Evolutionary conservation across 2,113 vertebrate species (phyloP).

Genomic region (Aleadryas rufinucha): DNA sequence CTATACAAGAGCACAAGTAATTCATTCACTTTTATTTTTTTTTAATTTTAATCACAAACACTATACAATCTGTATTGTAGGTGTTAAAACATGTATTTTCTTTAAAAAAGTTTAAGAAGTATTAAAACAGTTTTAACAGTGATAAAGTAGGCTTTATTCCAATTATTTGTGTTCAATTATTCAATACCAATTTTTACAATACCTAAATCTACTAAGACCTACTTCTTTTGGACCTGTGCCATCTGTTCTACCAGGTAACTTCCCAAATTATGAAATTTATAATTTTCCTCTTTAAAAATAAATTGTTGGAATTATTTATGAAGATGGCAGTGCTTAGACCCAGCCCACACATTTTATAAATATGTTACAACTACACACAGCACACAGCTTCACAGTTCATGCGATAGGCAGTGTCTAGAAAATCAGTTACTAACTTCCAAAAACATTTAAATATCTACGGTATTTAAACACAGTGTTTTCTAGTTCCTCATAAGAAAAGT

Average conservation of each 20-base stretch:
- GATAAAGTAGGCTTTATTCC: constrained; percentile 72
- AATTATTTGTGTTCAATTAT: constrained; percentile 58
- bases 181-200: constrained; percentile 66
- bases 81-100: constrained; percentile 72
- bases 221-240: constrained; percentile 61
- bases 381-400: constrained; percentile 90
- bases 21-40: constrained; percentile 61
- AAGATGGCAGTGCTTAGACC: constrained; percentile 70
- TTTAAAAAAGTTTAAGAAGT: constrained; percentile 76
- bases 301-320: constrained; percentile 65
- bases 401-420: constrained; percentile 88
- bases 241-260: constrained; percentile 56
- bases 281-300: constrained; percentile 70
- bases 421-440: constrained; percentile 81
- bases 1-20: constrained; percentile 71
- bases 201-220: constrained; percentile 69
- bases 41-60: constrained; percentile 76
- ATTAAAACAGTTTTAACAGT: constrained; percentile 75
- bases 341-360: constrained; percentile 83
- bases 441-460: constrained; percentile 85
- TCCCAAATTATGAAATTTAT: constrained; percentile 64
- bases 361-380: constrained; percentile 88
- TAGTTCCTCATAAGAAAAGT: constrained; percentile 84
- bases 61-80: constrained; percentile 65
- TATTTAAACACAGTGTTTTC: constrained; percentile 88